Evolutionary conservation across 2,797 vertebrate genomes (phyloP), one percentile per base, ranked within the genome.

Genomic region (Myotis findleyi): DNA sequence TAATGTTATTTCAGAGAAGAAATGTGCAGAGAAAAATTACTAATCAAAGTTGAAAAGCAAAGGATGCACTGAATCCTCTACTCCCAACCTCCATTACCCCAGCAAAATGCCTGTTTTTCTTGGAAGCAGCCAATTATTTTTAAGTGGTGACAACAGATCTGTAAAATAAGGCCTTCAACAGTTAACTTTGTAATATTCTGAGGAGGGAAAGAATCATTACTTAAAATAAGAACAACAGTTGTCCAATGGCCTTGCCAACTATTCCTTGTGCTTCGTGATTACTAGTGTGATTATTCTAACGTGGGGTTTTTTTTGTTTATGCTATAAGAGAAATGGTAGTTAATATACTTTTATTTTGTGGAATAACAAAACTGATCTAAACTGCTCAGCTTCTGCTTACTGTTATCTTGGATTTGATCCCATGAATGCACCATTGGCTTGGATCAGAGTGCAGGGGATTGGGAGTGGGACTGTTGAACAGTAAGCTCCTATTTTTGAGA

Each of bases 181-280:
- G 76, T 89, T 89, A 84, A 96, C 38, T 80, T 66, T 53, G 13
- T 69, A 84, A 81, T 38, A 68, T 4, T 66, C 41, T 91, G 80
- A 91, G 25, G 44, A 69, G 21, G 14, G 57, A 38, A 88, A 55
- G 57, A 92, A 82, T 17, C 91, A 14, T 81, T 72, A 76, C 3
- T 71, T 93, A 49, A 81, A 93, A 84, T 76, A 53, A 88, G 53
- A 92, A 51, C 27, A 66, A 80, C 38, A 77, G 59, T 30, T 90
- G n/a, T 49, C 80, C 6, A 41, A 41, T 41, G 38, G 68, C 57
- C 71, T 95, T 95, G 73, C 62, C 72, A 85, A 91, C 33, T 87
- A 86, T 89, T 95, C 44, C 86, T 66, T 94, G 72, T 91, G 94
- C 68, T 95, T 95, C 81, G 53, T 89, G 33, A 95, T 44, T 72